Conservation (phyloP, 2,888 invertebrate genomes). For the Pristionchus arcanus region DNA sequence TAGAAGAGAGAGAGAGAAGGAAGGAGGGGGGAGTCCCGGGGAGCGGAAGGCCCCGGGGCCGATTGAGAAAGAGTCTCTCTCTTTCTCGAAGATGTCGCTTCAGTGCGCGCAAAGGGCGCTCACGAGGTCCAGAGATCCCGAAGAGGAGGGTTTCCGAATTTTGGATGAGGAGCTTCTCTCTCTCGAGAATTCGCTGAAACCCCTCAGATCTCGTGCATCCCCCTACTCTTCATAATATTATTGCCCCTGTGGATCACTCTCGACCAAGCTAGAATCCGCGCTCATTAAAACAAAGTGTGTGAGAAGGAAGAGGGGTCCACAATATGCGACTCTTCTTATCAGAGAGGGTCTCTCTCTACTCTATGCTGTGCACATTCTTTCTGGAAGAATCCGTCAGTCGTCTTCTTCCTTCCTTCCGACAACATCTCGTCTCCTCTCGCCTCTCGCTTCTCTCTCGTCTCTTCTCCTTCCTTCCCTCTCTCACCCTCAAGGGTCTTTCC, state of each 20-base stretch:
- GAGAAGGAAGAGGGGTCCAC: background rate
- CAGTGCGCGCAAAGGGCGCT: background rate
- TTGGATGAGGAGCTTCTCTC: background rate
- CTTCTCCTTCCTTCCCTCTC: background rate
- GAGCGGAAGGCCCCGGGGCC: background rate
- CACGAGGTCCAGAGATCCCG: background rate
- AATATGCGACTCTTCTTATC: background rate
- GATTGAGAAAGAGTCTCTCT: constrained; percentile 6
- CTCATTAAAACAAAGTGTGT: constrained; percentile 34
- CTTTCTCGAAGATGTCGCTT: background rate
- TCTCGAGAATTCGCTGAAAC: background rate
- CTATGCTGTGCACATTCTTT: background rate
- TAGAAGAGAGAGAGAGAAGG: constrained; percentile 29
- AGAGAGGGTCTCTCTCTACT: background rate
- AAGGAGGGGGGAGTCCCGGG: background rate
- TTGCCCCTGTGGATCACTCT: background rate
- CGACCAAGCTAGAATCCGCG: background rate
- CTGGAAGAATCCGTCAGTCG: constrained; percentile 38
- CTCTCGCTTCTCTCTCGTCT: constrained; percentile 3
- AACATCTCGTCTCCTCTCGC: background rate
- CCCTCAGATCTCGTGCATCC: background rate
- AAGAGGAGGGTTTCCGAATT: background rate
- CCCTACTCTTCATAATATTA: constrained; percentile 21
- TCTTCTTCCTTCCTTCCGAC: constrained; percentile 35
- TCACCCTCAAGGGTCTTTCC: constrained; percentile 14